These are phyloP conservation scores for Belonocnema kinseyi DNA, from an alignment of 1,140 invertebrate genomes.

Conservation along the genomic window DNA sequence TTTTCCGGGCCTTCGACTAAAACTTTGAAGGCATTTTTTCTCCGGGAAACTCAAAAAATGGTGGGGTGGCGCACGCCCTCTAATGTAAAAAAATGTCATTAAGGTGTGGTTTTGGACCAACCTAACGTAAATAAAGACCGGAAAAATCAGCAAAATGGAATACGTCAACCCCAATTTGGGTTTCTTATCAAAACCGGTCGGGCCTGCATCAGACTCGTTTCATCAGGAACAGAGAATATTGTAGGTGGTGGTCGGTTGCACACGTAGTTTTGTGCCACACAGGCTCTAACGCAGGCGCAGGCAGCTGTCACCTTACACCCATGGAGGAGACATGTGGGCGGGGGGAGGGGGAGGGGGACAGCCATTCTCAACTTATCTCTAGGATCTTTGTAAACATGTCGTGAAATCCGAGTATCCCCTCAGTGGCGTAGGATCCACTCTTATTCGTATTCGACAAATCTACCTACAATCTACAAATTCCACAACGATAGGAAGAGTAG, in stretches of 20 bases:
- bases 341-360: slow-evolving; percentile 53
- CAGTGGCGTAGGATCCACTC: slow-evolving; percentile 70
- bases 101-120: too few species aligned
- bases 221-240: slow-evolving; percentile 15
- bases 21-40: too few species aligned
- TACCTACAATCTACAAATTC: not conserved
- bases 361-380: slow-evolving; percentile 77
- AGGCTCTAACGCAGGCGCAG: slow-evolving; percentile 62
- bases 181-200: slow-evolving; percentile 11
- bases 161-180: not conserved
- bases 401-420: slow-evolving; percentile 75
- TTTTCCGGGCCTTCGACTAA: too few species aligned
- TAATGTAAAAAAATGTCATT: too few species aligned
- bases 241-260: slow-evolving; percentile 34
- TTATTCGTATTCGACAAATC: not conserved
- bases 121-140: too few species aligned
- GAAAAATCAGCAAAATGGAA: too few species aligned
- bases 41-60: too few species aligned
- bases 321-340: slow-evolving; percentile 68
- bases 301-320: slow-evolving; percentile 77
- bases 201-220: slow-evolving; percentile 13
- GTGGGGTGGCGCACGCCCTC: too few species aligned
- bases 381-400: slow-evolving; percentile 77
- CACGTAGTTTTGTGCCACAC: slow-evolving; percentile 45
- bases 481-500: slow-evolving; percentile 44